Conservation (phyloP, 2,888 invertebrate species). For the Dicycla oo region DNA sequence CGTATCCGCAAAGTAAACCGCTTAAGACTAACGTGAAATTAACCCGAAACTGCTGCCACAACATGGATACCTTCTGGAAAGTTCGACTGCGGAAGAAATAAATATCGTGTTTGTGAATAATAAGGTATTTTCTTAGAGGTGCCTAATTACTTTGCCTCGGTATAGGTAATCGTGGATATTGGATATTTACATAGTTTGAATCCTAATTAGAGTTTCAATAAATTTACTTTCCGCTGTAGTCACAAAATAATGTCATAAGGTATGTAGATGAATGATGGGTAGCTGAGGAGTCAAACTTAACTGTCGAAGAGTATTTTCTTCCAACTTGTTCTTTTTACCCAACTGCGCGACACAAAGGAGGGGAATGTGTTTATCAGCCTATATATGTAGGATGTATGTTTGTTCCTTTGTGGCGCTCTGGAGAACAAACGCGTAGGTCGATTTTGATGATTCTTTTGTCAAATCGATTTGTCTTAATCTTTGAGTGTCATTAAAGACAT, state of each 20-base stretch:
- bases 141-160: slow-evolving; percentile 9
- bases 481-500: no score
- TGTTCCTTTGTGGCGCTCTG: no score
- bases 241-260: not conserved
- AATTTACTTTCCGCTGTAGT: not conserved
- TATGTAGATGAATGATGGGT: not conserved
- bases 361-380: no score
- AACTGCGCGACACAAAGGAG: no score
- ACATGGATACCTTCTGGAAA: slow-evolving; percentile 68
- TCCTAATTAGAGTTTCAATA: not conserved
- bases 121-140: slow-evolving; percentile 44
- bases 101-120: slow-evolving; percentile 66
- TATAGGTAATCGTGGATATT: slow-evolving; percentile 8
- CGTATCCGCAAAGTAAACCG: slow-evolving; percentile 76
- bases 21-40: slow-evolving; percentile 83
- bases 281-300: not conserved
- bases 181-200: not conserved
- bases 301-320: not conserved
- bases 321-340: no score
- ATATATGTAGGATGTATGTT: no score
- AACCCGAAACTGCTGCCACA: slow-evolving; percentile 77
- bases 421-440: no score
- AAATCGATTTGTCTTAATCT: no score
- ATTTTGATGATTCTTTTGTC: no score
- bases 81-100: slow-evolving; percentile 61